These are phyloP conservation scores for Cottus gobio DNA, from an alignment of 2,113 vertebrate genomes.

Conservation along the genomic window DNA sequence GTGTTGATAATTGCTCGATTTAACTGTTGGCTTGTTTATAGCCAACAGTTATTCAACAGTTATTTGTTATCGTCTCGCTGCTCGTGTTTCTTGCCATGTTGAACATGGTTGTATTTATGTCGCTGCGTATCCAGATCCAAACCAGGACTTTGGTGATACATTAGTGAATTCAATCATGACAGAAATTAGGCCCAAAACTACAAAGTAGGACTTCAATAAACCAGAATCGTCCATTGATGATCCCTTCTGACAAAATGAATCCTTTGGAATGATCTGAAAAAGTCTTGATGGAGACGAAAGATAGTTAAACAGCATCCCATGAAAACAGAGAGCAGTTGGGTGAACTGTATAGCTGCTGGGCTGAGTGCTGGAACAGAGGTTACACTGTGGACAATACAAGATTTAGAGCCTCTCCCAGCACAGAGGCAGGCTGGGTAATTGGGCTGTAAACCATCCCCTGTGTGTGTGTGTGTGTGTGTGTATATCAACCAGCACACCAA, in stretches of 20 bases:
- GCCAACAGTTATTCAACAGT: too few species aligned
- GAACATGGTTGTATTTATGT: neutral
- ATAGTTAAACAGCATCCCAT: neutral
- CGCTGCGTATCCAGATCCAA: neutral
- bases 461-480: slow-evolving; percentile 30
- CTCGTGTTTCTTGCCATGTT: neutral
- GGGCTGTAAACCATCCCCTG: slow-evolving; percentile 61
- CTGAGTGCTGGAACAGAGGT: slow-evolving; percentile 9
- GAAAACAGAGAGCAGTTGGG: neutral
- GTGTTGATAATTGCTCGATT: neutral
- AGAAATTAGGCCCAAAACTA: neutral
- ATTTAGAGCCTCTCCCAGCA: slow-evolving; percentile 61
- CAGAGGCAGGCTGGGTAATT: slow-evolving; percentile 70
- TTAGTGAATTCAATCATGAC: neutral
- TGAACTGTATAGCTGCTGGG: neutral
- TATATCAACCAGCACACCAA: slow-evolving; percentile 10
- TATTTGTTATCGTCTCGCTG: neutral
- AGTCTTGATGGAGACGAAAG: neutral
- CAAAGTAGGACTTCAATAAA: neutral
- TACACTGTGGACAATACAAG: slow-evolving; percentile 45
- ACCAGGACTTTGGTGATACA: neutral
- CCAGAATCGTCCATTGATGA: neutral
- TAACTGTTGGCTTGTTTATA: neutral
- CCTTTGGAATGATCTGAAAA: slow-evolving; percentile 1
- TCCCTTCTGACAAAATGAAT: neutral